Evolutionary conservation across 2,888 invertebrate genomes (phyloP).

Genomic region (Mallateleia sp.): DNA sequence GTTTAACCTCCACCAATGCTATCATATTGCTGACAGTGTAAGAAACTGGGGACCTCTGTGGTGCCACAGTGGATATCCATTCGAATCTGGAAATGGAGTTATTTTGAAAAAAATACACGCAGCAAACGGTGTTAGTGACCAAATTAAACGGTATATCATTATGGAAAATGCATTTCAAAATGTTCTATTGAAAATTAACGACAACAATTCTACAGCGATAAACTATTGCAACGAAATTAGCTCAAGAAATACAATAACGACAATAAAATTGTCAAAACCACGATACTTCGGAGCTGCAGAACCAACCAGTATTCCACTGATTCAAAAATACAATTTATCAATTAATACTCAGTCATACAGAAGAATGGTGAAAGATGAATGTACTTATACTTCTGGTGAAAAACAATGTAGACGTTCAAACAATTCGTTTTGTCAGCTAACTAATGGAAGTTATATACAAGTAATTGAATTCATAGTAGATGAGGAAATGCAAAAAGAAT

Average conservation of each 20-base stretch:
- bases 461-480: conserved; percentile 9
- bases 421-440: conserved; percentile 17
- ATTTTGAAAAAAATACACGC: conserved; percentile 41
- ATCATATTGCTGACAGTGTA: conserved; percentile 17
- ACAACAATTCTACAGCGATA: not conserved
- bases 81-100: conserved; percentile 48
- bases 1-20: conserved; percentile 12
- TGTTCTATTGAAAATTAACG: not conserved
- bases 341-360: conserved; percentile 15
- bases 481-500: not conserved
- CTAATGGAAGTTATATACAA: not conserved
- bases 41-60: conserved; percentile 30
- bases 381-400: conserved; percentile 1
- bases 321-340: conserved; percentile 31
- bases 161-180: conserved; percentile 19
- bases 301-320: not conserved
- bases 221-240: conserved; percentile 11
- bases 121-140: conserved; percentile 49
- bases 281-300: conserved; percentile 36
- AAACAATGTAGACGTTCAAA: conserved; percentile 21
- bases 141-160: conserved; percentile 32
- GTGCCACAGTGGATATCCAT: conserved; percentile 8
- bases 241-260: conserved; percentile 12
- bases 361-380: conserved; percentile 30
- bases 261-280: not conserved